Evolutionary conservation across 2,888 invertebrate genomes (phyloP), one percentile per base, ranked within the genome.

Genomic region (Lasioglossum morio): DNA sequence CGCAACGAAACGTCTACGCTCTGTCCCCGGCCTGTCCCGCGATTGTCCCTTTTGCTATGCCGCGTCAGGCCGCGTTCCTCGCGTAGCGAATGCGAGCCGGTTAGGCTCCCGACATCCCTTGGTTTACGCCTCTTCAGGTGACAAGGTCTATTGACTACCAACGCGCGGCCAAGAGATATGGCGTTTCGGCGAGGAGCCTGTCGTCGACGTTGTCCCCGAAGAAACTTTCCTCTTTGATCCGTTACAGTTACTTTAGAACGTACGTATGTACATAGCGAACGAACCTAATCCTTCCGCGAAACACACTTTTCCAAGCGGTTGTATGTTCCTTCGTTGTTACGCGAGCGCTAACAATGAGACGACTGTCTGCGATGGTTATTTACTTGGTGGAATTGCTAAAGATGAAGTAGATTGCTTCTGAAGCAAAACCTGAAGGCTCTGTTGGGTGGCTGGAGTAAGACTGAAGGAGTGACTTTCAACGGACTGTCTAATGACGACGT

Each of bases 81-180:
- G 84, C 84, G 79, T 84, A 46, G 72, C 84, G 84, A 85, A 85
- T 77, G 77, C 85, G 73, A 73, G 53, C 84, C 19, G 30, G 75
- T 34, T 34, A 37, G 37, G 23, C 66, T 57, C 34, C 34, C 34
- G 66, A 7, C 30, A 63, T 30, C 77, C 57, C 19, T 60, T 72
- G 73, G 74, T 72, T 80, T 77, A 77, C 85, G 85, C 74, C 85
- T 85, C 43, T 30, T 77, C 30, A 53, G 73, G n/a, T 48, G 78
- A 75, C 70, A 74, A 74, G 23, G 34, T 27, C 84, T 85, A 85
- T 84, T 60, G 84, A 84, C 85, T 46, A 75, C 23, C 72, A 78
- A 85, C 79, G 84, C 53, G 72, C 72, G 48, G 74, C 82, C 30
- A 78, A 78, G 83, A 85, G 72, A 83, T 76, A 79, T 66, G 63